Evolutionary conservation across 2,888 invertebrate species (phyloP).

Genomic region (Allophyes oxyacanthae): DNA sequence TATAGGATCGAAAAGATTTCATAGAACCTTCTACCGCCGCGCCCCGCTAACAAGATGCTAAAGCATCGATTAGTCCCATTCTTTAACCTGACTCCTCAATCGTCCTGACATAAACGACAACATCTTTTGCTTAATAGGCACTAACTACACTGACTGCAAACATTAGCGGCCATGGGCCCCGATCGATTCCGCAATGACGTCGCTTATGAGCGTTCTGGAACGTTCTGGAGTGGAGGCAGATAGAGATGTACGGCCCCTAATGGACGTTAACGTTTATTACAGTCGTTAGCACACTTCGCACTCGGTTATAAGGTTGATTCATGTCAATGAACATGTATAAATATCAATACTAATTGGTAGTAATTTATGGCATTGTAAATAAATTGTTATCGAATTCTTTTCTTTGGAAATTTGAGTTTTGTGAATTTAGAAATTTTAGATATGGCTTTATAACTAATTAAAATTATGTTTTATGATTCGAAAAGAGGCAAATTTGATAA

Average conservation of each 20-base stretch:
- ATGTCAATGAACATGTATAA: background rate
- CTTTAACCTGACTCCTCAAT: conserved; percentile 27
- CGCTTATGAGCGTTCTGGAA: conserved; percentile 33
- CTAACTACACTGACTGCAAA: conserved; percentile 23
- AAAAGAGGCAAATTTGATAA: too few relatives aligned
- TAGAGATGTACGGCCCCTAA: too few relatives aligned
- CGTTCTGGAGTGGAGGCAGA: conserved; percentile 3
- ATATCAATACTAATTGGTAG: too few relatives aligned
- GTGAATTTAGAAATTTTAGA: too few relatives aligned
- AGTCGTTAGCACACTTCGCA: conserved; percentile 27
- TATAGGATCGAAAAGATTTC: too few relatives aligned
- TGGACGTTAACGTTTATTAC: too few relatives aligned
- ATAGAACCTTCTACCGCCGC: too few relatives aligned
- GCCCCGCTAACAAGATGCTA: background rate
- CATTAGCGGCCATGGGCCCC: conserved; percentile 19
- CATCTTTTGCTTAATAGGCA: conserved; percentile 28
- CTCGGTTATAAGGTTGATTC: conserved; percentile 1
- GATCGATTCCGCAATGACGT: conserved; percentile 5
- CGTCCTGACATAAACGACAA: conserved; percentile 9
- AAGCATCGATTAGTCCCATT: conserved; percentile 19
- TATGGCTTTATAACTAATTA: too few relatives aligned
- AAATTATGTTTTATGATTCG: too few relatives aligned
- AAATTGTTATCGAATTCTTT: too few relatives aligned
- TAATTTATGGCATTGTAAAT: background rate
- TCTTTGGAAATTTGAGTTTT: too few relatives aligned